phyloP scores from a whole-genome alignment of 2,888 invertebrate genomes.

The Limnephilus lunatus region DNA sequence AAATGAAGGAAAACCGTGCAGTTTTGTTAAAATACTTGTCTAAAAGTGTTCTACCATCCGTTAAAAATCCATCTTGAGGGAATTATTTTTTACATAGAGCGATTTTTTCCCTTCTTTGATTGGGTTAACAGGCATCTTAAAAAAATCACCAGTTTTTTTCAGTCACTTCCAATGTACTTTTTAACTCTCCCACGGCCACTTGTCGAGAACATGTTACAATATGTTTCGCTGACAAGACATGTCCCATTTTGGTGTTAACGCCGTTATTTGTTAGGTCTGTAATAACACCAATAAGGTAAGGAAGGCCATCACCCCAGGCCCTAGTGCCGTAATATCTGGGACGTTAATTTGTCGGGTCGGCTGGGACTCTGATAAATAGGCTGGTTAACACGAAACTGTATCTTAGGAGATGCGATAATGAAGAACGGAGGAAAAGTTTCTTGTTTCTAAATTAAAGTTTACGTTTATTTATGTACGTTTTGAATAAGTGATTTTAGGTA shows the following conservation, averaged over 20 bases:
- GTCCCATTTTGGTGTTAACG: not conserved
- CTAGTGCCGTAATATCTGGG: not conserved
- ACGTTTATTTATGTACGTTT: not conserved
- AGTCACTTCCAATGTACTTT: not conserved
- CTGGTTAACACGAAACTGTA: slow-evolving; percentile 4
- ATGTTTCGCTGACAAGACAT: not conserved
- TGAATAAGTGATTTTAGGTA: not conserved
- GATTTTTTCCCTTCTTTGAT: too few species aligned
- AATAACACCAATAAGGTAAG: slow-evolving; percentile 8
- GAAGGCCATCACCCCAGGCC: not conserved
- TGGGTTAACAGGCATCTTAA: too few species aligned
- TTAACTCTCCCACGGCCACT: not conserved
- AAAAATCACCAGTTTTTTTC: not conserved
- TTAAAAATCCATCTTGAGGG: too few species aligned
- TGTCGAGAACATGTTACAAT: not conserved
- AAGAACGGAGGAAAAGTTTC: not conserved
- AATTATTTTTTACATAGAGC: too few species aligned
- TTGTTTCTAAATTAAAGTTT: not conserved
- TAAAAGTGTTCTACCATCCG: too few species aligned
- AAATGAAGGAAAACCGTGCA: too few species aligned
- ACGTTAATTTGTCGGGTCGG: not conserved
- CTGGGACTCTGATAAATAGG: slow-evolving; percentile 16
- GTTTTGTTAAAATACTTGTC: too few species aligned
- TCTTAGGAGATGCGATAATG: not conserved
- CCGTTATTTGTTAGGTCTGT: not conserved